These are phyloP conservation scores for Thelaira solivaga DNA, from an alignment of 2,888 invertebrate species.

Conservation along the genomic window DNA sequence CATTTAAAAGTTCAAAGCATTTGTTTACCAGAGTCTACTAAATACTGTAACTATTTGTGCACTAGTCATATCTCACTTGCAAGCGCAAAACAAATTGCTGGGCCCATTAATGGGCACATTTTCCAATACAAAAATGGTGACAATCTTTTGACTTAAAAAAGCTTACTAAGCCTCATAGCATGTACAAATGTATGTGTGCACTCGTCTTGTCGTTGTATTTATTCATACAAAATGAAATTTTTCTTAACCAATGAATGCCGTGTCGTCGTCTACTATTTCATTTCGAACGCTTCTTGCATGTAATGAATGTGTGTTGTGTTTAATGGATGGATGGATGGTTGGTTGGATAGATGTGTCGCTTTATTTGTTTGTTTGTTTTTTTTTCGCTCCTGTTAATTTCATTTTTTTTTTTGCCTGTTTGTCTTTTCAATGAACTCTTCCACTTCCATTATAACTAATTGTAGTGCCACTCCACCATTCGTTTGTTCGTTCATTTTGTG, in stretches of 20 bases:
- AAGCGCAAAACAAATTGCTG: background rate
- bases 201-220: background rate
- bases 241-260: slow-evolving; percentile 58
- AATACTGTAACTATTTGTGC: background rate
- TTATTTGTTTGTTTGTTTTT: slow-evolving; percentile 47
- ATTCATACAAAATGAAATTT: slow-evolving; percentile 19
- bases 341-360: slow-evolving; percentile 50
- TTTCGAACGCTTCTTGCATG: slow-evolving; percentile 29
- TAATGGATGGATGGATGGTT: slow-evolving; percentile 20
- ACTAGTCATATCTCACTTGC: background rate
- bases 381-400: slow-evolving; percentile 35
- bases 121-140: slow-evolving; percentile 32
- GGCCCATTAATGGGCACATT: background rate
- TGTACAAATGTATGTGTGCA: background rate
- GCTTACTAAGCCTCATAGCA: background rate
- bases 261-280: slow-evolving; percentile 59
- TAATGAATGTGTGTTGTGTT: slow-evolving; percentile 5
- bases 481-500: slow-evolving; percentile 33
- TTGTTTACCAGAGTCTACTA: background rate
- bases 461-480: slow-evolving; percentile 27
- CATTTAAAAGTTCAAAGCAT: slow-evolving; percentile 2
- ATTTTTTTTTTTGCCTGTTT: background rate
- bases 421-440: slow-evolving; percentile 29
- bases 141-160: slow-evolving; percentile 32
- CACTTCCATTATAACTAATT: slow-evolving; percentile 46